Base-by-base conservation (phyloP, 2,797 vertebrate species). In the Spinibarbus caldwelli region DNA sequence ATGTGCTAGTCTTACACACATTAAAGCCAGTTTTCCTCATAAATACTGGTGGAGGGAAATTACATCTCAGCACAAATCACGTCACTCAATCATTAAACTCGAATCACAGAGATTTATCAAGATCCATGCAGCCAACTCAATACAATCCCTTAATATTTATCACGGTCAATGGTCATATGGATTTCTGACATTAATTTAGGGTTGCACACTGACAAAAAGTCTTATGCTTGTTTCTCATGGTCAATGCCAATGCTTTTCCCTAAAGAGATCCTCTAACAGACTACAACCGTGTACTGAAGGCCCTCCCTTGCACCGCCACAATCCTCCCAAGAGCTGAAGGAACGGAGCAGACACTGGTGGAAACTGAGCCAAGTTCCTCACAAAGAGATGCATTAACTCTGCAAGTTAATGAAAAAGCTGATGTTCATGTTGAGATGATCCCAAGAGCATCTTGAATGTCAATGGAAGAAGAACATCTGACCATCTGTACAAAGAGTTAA, bases 191-290 rank as follows among this genome's bases (percentile, higher is more conserved):
- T 73, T 62, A 62, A 38, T 67, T 76, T 64, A 47, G 34, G 67
- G 76, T 83, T 83, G 43, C 57, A 49, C 17, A 34, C 21, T 78
- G 12, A 23, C 87, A 72, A 54, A 80, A 80, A 73, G 26, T 21
- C 17, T 15, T 59, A 73, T 82, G 66, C 26, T 41, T 45, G 75
- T 80, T 87, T 87, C 86, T 86, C 85, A 87, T 41, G 75, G 77
- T 76, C 81, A 78, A 57, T 80, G 66, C 75, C 77, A 83, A 36
- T 76, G 70, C 26, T 76, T 45, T 70, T 38, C 75, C 70, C 68
- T 34, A 29, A 26, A 67, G 91, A 92, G 90, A 94, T 84, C 43
- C 43, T 62, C 49, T 86, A 85, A 87, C 71, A 52, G 73, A 59
- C 78, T 84, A 62, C 67, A 86, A 76, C 83, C 66, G 38, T 66